Percentiles rank a stretch among this genome's conserved stretches.
These are phyloP conservation scores for Strigops habroptila DNA, from an alignment of 2,113 vertebrate species.

Conservation along the genomic window DNA sequence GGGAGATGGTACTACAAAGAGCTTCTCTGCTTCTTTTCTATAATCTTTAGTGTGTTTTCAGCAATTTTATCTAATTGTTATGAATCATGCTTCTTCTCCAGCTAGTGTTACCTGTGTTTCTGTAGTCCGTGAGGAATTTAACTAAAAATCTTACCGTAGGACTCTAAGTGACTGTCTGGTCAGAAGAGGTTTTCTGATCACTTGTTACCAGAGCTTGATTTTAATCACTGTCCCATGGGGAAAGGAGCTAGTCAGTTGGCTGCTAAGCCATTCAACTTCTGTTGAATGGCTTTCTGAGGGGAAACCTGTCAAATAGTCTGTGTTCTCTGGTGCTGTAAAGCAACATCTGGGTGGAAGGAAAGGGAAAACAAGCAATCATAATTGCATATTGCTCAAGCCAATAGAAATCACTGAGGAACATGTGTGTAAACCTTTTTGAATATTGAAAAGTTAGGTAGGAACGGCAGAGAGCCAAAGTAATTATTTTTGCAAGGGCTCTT, in stretches of 20 bases:
- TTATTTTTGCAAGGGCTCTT: slow-evolving; percentile 22
- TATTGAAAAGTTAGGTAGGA: slow-evolving; percentile 36
- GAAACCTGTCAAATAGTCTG: slow-evolving; percentile 16
- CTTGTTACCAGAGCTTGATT: slow-evolving; percentile 25
- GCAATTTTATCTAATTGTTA: slow-evolving; percentile 14
- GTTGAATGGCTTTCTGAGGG: background rate
- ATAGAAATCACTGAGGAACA: slow-evolving; percentile 6
- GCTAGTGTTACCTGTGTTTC: background rate
- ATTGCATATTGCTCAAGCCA: background rate
- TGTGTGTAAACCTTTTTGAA: slow-evolving; percentile 41
- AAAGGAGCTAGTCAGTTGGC: background rate
- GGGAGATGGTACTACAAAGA: background rate
- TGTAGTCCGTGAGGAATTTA: background rate
- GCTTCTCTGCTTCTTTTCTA: background rate
- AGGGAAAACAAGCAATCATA: background rate
- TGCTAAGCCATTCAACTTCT: background rate
- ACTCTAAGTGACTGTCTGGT: background rate
- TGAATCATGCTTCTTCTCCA: background rate
- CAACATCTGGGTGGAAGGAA: slow-evolving; percentile 24
- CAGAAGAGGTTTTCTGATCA: background rate
- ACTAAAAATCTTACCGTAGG: background rate
- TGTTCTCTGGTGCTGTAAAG: slow-evolving; percentile 14
- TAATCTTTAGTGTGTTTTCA: background rate
- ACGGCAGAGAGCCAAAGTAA: slow-evolving; percentile 43
- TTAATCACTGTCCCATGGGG: background rate